Conservation (phyloP, 2,888 invertebrate species). For the Leistus spinibarbis region DNA sequence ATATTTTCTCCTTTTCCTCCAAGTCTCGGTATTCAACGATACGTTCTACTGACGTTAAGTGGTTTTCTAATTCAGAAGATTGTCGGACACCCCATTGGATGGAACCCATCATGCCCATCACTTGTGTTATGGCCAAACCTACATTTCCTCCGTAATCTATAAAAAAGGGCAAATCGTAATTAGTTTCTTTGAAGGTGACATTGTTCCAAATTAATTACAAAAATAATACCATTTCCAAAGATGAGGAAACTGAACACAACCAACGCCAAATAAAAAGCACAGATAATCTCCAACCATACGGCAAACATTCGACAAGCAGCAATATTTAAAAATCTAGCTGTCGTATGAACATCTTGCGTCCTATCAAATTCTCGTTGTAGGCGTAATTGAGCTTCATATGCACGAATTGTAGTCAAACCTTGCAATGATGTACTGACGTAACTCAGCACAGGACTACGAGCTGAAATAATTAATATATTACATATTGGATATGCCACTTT, state of each 20-base stretch:
- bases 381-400: conserved; percentile 69
- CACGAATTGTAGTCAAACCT: conserved; percentile 79
- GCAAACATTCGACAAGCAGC: conserved; percentile 72
- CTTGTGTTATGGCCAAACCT: conserved; percentile 56
- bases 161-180: background rate
- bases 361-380: conserved; percentile 68
- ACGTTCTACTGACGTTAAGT: conserved; percentile 91
- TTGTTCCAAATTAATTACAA: background rate
- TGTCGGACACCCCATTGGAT: conserved; percentile 84
- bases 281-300: conserved; percentile 71
- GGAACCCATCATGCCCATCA: conserved; percentile 59
- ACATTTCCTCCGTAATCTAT: conserved; percentile 51
- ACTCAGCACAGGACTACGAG: conserved; percentile 78
- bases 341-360: conserved; percentile 71
- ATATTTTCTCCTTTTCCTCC: conserved; percentile 12
- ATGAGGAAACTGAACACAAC: conserved; percentile 67
- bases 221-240: conserved; percentile 45
- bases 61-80: conserved; percentile 64
- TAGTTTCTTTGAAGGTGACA: background rate
- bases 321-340: conserved; percentile 75
- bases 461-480: conserved; percentile 55
- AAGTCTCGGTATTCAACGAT: conserved; percentile 74
- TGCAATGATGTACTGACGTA: conserved; percentile 77
- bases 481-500: background rate
- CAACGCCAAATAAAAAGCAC: conserved; percentile 64